Percentiles rank a stretch among this genome's conserved stretches.
phyloP scores from a whole-genome alignment of 1,140 invertebrate genomes.

The Bicyclus anynana region DNA sequence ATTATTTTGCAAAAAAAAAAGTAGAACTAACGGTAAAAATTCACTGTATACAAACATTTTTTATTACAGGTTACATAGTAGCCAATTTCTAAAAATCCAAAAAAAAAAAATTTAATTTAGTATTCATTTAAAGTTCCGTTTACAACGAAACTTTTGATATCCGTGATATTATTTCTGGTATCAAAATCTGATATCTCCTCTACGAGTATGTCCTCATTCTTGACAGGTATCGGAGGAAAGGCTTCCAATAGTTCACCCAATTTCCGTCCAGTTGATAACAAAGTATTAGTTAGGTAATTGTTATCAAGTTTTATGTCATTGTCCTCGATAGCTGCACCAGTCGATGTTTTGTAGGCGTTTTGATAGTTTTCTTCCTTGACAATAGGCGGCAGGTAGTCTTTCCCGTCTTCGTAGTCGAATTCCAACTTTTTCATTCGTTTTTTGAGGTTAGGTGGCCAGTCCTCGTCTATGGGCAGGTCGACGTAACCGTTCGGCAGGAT shows the following conservation, averaged over 20 bases:
- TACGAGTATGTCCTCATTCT: conserved; percentile 59
- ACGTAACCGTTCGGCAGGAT: conserved; percentile 53
- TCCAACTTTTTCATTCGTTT: conserved; percentile 66
- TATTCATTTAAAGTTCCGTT: conserved; percentile 49
- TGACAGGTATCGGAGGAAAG: conserved; percentile 56
- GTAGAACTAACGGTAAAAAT: too few species aligned
- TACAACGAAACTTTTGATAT: conserved; percentile 63
- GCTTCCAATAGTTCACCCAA: conserved; percentile 52
- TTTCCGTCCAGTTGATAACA: conserved; percentile 54
- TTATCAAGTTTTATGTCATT: conserved; percentile 32
- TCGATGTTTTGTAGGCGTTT: conserved; percentile 39
- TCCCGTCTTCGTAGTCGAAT: conserved; percentile 66
- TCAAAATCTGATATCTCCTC: conserved; percentile 62
- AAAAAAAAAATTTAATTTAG: conserved; percentile 21
- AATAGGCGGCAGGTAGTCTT: conserved; percentile 57
- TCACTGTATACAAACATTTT: too few species aligned
- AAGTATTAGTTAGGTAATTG: conserved; percentile 47
- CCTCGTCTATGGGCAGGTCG: conserved; percentile 72
- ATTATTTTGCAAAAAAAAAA: too few species aligned
- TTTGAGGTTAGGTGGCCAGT: conserved; percentile 64
- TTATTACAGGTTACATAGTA: not conserved
- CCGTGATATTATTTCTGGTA: conserved; percentile 47
- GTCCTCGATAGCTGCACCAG: conserved; percentile 37
- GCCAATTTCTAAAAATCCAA: not conserved
- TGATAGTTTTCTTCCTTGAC: conserved; percentile 67